Base-by-base conservation (phyloP, 2,797 vertebrate genomes). In the Catostomus latipinnis region DNA sequence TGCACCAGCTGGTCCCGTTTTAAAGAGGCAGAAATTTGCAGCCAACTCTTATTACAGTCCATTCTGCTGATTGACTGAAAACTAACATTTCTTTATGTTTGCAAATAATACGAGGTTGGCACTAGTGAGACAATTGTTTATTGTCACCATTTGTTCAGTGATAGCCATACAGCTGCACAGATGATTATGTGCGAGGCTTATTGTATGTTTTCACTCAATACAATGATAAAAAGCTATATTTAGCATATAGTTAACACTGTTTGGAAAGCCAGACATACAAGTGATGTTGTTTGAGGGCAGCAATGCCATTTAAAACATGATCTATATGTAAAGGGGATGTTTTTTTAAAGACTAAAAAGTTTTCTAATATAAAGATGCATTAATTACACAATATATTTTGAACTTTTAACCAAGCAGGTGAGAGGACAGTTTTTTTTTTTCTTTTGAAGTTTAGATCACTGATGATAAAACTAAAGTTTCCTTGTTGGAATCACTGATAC, bases 81-180 rank as follows among this genome's bases (percentile, higher is more conserved):
- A 62, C 22, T 50, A 70, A 63, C 80, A 81, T 71, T 61, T 67
- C n/a, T 54, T 70, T 43, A 58, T 71, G 73, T 71, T 71, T 56
- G 72, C 66, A 75, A 69, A 80, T 80, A 80, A 61, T 69, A 61
- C n/a, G 18, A 60, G 66, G 14, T 61, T 81, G 72, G 70, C 70
- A 57, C 22, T 5, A 54, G 6, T n/a, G 60, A 65, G 43, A 14
- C 70, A 5, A 57, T 79, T 65, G 70, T 79, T 79, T 79, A 71
- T 79, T 79, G 50, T 71, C 68, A 65, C 50, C 60, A 72, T 72
- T 63, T 63, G 77, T 72, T 49, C 60, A 57, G 45, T 72, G 60
- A 56, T 65, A 53, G 43, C 12, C 22, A 8, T 57, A 8, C 11
- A 57, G 13, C 6, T 71, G 53, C 61, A 65, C 53, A 45, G 16